Conservation (phyloP, 2,888 invertebrate species). For the Ectobius pallidus region DNA sequence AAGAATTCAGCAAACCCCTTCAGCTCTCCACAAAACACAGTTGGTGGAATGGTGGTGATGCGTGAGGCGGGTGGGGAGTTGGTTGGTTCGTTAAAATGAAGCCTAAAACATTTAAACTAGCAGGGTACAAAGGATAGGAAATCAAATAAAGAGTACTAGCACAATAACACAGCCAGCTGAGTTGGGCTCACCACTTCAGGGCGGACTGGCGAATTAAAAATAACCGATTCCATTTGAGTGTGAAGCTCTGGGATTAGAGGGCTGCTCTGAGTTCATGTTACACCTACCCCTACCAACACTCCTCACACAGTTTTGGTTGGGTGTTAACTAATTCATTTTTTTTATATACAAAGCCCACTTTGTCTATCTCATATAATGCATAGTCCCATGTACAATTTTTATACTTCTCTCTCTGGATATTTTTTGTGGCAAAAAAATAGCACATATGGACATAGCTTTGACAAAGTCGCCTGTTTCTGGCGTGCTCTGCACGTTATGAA, state of each 20-base stretch:
- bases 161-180: conserved; percentile 8
- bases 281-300: background rate
- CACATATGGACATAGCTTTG: background rate
- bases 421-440: conserved; percentile 24
- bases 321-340: conserved; percentile 37
- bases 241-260: conserved; percentile 21
- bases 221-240: conserved; percentile 42
- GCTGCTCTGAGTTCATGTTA: conserved; percentile 14
- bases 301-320: background rate
- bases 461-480: no score
- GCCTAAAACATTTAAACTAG: conserved; percentile 38
- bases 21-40: conserved; percentile 8
- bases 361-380: conserved; percentile 6
- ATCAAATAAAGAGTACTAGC: conserved; percentile 33
- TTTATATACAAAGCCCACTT: conserved; percentile 5
- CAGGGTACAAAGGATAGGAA: conserved; percentile 29
- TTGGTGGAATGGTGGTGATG: background rate
- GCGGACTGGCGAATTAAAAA: conserved; percentile 36
- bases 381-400: background rate
- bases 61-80: background rate
- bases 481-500: no score
- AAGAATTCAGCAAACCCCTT: conserved; percentile 12
- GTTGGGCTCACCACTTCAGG: conserved; percentile 10
- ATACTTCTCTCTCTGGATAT: conserved; percentile 14
- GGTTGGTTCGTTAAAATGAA: conserved; percentile 36